A percentile compares a stretch with the other conserved stretches of the same genome.
phyloP scores from a whole-genome alignment of 2,888 invertebrate genomes.

The Pachliopta kotzebuea region DNA sequence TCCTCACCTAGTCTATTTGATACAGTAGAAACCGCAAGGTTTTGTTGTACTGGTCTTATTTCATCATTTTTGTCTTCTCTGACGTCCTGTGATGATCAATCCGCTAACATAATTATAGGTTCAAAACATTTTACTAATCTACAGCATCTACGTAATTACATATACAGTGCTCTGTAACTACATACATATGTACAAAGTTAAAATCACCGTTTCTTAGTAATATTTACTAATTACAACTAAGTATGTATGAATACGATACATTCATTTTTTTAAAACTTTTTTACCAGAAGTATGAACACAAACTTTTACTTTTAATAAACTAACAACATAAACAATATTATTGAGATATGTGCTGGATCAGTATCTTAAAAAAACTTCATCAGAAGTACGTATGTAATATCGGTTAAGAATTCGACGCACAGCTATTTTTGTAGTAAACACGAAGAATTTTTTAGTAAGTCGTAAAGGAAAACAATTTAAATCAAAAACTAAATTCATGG shows the following conservation, averaged over 20 bases:
- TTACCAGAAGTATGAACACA: too few species aligned
- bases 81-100: constrained; percentile 3
- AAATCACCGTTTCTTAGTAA: not conserved
- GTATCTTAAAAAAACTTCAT: too few species aligned
- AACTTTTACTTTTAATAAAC: not conserved
- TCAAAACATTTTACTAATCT: not conserved
- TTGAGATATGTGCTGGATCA: not conserved
- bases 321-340: not conserved
- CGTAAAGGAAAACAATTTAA: not conserved
- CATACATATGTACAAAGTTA: not conserved
- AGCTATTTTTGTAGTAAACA: not conserved
- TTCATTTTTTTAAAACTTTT: too few species aligned
- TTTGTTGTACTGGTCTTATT: constrained; percentile 24
- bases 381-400: not conserved
- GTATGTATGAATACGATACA: not conserved
- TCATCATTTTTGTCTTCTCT: constrained; percentile 18
- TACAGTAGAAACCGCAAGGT: constrained; percentile 27
- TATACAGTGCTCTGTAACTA: too few species aligned
- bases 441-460: not conserved
- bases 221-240: not conserved
- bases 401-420: not conserved
- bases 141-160: not conserved
- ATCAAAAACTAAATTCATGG: constrained; percentile 1
- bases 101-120: constrained; percentile 6
- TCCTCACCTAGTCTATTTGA: constrained; percentile 20